Evolutionary conservation across 2,797 vertebrate genomes (phyloP).

Genomic region (Phyllotis vaccarum): DNA sequence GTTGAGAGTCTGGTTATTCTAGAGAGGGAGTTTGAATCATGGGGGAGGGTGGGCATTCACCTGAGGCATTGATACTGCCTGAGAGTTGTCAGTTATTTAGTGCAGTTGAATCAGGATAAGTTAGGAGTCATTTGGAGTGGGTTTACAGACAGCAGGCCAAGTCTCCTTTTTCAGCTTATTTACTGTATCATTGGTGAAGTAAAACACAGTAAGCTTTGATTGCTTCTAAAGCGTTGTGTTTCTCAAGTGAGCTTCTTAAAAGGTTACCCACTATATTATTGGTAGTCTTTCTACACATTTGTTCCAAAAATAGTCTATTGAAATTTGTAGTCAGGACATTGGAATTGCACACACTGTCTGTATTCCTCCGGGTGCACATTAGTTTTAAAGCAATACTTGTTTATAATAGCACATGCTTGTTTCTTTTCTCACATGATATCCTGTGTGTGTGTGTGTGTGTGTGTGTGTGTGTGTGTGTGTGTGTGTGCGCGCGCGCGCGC

Average conservation of each 20-base stretch:
- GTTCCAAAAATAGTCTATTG: conserved; percentile 31
- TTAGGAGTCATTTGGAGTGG: not conserved
- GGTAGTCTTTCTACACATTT: not conserved
- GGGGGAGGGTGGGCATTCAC: not conserved
- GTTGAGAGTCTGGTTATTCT: not conserved
- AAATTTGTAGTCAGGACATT: not conserved
- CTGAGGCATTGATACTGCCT: not conserved
- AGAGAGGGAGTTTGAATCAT: not conserved
- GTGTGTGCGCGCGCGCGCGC: too few relatives aligned
- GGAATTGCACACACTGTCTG: not conserved
- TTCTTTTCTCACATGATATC: not conserved
- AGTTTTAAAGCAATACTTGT: not conserved
- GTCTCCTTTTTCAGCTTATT: not conserved
- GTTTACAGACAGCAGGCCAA: not conserved
- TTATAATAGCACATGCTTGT: not conserved
- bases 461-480: not conserved
- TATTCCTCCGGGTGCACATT: conserved; percentile 1
- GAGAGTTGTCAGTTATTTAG: not conserved
- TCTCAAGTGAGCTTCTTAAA: conserved; percentile 9
- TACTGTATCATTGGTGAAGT: not conserved
- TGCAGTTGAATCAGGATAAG: not conserved
- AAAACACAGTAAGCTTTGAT: not conserved
- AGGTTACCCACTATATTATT: conserved; percentile 7
- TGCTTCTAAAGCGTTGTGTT: conserved; percentile 36
- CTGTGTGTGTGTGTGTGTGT: not conserved